Evolutionary conservation across 2,888 invertebrate species (phyloP).

Genomic region (Euzophera pinguis): DNA sequence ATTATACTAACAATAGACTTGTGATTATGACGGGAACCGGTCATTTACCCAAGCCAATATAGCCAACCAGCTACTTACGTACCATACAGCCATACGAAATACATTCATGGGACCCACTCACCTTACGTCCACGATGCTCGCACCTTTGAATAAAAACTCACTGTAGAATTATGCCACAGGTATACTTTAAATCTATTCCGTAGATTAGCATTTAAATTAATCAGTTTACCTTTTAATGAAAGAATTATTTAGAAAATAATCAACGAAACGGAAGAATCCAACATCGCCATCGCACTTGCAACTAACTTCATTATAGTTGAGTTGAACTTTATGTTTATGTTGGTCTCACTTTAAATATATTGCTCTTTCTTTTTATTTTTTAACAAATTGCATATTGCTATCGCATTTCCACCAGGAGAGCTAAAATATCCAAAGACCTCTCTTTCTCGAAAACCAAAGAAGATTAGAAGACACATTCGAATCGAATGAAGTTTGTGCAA

Average conservation of each 20-base stretch:
- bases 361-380: conserved; percentile 17
- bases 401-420: background rate
- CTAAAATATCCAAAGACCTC: background rate
- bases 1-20: conserved; percentile 39
- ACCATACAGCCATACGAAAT: conserved; percentile 64
- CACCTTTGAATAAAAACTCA: conserved; percentile 22
- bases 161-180: conserved; percentile 10
- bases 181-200: conserved; percentile 12
- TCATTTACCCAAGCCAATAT: conserved; percentile 57
- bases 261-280: conserved; percentile 52
- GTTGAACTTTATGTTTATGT: too few species aligned
- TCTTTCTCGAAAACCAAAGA: conserved; percentile 7
- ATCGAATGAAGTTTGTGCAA: background rate
- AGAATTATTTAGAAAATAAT: conserved; percentile 42
- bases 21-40: conserved; percentile 55
- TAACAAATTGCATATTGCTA: background rate
- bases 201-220: conserved; percentile 25
- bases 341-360: background rate
- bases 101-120: conserved; percentile 62
- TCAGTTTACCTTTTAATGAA: conserved; percentile 8
- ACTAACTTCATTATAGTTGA: conserved; percentile 22
- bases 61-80: conserved; percentile 47
- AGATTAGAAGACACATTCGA: too few species aligned
- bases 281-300: conserved; percentile 54
- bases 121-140: conserved; percentile 41